A percentile compares a stretch with the other conserved stretches of the same genome.
Evolutionary conservation across 2,888 invertebrate genomes (phyloP).

Genomic region (Parasteatoda lunata): DNA sequence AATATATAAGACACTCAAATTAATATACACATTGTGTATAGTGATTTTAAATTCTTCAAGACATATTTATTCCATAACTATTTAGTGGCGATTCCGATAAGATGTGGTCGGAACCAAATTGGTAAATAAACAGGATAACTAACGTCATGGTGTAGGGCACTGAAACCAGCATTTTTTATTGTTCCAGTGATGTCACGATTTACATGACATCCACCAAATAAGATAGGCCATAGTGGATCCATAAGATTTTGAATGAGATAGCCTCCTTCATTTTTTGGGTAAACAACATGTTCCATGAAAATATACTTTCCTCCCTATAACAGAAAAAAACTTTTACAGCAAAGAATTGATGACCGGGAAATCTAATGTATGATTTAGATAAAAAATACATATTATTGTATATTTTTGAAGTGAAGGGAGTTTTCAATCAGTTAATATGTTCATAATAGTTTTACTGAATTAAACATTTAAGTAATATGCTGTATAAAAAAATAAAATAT

Average conservation of each 20-base stretch:
- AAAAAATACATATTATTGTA: too few relatives aligned
- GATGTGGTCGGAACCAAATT: not conserved
- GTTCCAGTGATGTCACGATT: slow-evolving; percentile 5
- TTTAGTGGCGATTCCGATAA: not conserved
- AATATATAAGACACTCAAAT: too few relatives aligned
- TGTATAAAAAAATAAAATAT: too few relatives aligned
- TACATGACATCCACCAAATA: slow-evolving; percentile 18
- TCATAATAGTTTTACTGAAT: too few relatives aligned
- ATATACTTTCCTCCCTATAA: slow-evolving; percentile 30
- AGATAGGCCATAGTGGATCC: slow-evolving; percentile 18
- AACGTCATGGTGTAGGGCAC: not conserved
- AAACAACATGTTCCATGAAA: slow-evolving; percentile 31
- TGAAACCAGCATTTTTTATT: slow-evolving; percentile 26
- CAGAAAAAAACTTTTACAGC: too few relatives aligned
- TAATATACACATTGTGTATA: too few relatives aligned
- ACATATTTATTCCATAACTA: not conserved
- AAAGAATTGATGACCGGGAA: too few relatives aligned
- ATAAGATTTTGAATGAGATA: slow-evolving; percentile 6
- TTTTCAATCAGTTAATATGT: too few relatives aligned
- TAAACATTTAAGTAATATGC: too few relatives aligned
- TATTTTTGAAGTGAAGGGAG: too few relatives aligned
- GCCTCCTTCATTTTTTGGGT: not conserved
- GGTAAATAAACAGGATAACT: not conserved
- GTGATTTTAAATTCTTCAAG: too few relatives aligned
- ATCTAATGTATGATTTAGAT: too few relatives aligned